Conservation (phyloP, 1,140 invertebrate species). For the Phenacoccus solenopsis region DNA sequence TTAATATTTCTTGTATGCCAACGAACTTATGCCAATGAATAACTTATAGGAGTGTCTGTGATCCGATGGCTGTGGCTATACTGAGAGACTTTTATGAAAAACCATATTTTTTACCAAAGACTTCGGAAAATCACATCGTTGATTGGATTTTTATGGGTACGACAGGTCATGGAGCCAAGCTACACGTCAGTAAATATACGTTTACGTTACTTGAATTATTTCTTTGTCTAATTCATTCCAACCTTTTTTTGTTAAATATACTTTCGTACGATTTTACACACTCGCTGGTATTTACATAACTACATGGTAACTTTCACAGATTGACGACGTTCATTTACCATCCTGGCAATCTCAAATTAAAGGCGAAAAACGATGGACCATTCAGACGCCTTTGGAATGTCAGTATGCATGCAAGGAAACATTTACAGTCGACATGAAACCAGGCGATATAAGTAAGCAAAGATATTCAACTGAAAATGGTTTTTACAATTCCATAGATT, state of each 20-base stretch:
- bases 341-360: conserved; percentile 90
- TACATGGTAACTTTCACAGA: conserved; percentile 42
- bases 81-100: conserved; percentile 64
- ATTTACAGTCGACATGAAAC: conserved; percentile 56
- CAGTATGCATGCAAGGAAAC: conserved; percentile 50
- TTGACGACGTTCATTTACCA: conserved; percentile 78
- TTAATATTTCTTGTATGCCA: not conserved
- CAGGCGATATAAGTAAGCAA: conserved; percentile 79
- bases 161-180: conserved; percentile 78
- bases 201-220: conserved; percentile 4
- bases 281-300: no score
- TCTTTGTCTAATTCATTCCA: not conserved
- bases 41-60: conserved; percentile 68
- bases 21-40: no score
- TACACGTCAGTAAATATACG: conserved; percentile 64
- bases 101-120: conserved; percentile 77
- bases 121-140: conserved; percentile 67
- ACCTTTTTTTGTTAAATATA: no score
- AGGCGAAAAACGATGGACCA: conserved; percentile 70
- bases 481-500: not conserved
- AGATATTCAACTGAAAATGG: not conserved
- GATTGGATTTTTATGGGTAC: conserved; percentile 97
- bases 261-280: no score
- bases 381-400: conserved; percentile 82
- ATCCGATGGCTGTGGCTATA: conserved; percentile 56